These are phyloP conservation scores for Mareca strepera DNA, from an alignment of 2,797 vertebrate genomes.

Conservation along the genomic window DNA sequence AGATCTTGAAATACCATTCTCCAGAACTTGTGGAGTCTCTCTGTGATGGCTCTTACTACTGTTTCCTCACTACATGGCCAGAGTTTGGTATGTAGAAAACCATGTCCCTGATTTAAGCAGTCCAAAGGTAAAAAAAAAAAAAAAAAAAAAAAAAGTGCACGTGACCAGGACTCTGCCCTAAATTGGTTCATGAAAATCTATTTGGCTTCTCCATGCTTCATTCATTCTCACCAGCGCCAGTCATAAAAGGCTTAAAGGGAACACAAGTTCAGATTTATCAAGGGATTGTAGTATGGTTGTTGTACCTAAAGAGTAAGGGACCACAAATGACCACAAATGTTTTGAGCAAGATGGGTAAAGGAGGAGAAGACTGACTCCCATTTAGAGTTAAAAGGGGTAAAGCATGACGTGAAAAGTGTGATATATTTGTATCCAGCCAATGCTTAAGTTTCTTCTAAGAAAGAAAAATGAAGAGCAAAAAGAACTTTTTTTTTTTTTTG, in stretches of 20 bases:
- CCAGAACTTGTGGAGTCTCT: neutral
- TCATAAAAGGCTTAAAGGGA: slow-evolving; percentile 18
- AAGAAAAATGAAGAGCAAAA: neutral
- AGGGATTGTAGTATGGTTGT: neutral
- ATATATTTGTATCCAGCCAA: neutral
- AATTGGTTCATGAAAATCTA: slow-evolving; percentile 16
- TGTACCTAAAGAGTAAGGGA: neutral
- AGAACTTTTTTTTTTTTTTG: neutral
- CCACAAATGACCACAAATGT: neutral
- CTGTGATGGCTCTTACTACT: neutral
- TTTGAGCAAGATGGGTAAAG: neutral
- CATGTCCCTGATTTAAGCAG: neutral
- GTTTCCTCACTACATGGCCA: neutral
- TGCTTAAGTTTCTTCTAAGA: neutral
- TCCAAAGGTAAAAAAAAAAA: slow-evolving; percentile 42
- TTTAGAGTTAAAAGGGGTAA: neutral
- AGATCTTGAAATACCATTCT: neutral
- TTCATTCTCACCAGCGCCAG: slow-evolving; percentile 5
- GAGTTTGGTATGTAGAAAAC: slow-evolving; percentile 7
- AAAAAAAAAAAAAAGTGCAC: neutral
- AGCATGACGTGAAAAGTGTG: neutral
- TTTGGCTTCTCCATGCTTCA: slow-evolving; percentile 47
- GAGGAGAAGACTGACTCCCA: neutral
- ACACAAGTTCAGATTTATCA: slow-evolving; percentile 1
- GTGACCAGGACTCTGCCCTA: slow-evolving; percentile 44